phyloP scores from a whole-genome alignment of 1,140 invertebrate genomes.

The Chironomus striatipennis region DNA sequence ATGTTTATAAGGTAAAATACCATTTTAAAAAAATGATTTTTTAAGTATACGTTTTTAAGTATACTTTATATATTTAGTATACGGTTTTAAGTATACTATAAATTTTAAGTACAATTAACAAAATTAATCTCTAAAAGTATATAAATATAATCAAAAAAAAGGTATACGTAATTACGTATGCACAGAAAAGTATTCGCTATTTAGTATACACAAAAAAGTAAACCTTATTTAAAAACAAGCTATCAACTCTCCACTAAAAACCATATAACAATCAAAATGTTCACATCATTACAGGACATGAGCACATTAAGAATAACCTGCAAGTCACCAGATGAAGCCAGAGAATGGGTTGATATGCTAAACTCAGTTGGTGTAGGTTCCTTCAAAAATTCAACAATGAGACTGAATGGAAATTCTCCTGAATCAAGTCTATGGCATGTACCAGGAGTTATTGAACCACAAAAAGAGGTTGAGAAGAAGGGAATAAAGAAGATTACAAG shows the following conservation, averaged over 20 bases:
- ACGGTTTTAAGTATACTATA: background rate
- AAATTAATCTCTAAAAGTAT: no score
- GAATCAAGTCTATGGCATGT: background rate
- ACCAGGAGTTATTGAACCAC: slow-evolving; percentile 49
- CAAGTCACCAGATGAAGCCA: slow-evolving; percentile 43
- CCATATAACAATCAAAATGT: no score
- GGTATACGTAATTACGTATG: slow-evolving; percentile 14
- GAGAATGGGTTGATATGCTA: background rate
- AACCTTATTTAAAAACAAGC: no score
- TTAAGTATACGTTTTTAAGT: slow-evolving; percentile 29
- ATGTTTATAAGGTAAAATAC: slow-evolving; percentile 79
- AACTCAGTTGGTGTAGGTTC: background rate
- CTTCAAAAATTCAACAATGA: background rate
- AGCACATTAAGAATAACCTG: slow-evolving; percentile 96
- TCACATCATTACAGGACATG: slow-evolving; percentile 61
- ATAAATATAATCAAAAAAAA: no score
- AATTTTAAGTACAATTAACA: no score
- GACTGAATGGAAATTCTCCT: background rate
- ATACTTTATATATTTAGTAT: no score
- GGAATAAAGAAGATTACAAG: background rate
- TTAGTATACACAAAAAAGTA: no score
- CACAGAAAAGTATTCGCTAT: background rate
- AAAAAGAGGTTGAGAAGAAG: slow-evolving; percentile 73
- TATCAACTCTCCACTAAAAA: no score
- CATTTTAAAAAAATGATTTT: no score